These are phyloP conservation scores for Elegia similella DNA, from an alignment of 2,888 invertebrate species.

Conservation along the genomic window DNA sequence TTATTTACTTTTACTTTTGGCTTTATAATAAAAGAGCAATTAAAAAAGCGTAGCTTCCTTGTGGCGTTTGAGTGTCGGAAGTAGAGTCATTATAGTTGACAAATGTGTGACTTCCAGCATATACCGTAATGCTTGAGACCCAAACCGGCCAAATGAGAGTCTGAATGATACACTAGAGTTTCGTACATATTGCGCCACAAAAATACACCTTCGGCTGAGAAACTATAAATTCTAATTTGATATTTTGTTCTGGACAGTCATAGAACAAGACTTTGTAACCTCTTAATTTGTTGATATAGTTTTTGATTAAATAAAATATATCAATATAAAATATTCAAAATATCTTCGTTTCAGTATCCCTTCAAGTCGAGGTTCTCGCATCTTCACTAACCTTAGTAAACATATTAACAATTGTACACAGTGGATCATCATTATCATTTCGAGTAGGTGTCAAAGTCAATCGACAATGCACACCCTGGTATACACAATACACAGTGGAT, in stretches of 20 bases:
- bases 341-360: constrained; percentile 17
- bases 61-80: constrained; percentile 32
- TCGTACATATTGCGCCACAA: no score
- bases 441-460: no score
- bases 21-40: constrained; percentile 27
- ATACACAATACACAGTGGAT: constrained; percentile 20
- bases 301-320: no score
- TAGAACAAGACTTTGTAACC: no score
- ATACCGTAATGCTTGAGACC: constrained; percentile 25
- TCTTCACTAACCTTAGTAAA: constrained; percentile 31
- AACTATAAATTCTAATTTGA: no score
- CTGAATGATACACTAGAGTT: background rate
- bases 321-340: no score
- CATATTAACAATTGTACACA: constrained; percentile 24
- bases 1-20: constrained; percentile 25
- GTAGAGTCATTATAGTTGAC: constrained; percentile 34
- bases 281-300: no score
- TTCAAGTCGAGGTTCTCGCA: constrained; percentile 24
- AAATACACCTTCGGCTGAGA: no score
- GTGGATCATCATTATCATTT: constrained; percentile 9
- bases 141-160: background rate
- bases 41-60: constrained; percentile 29
- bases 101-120: constrained; percentile 39
- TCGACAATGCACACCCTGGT: no score
- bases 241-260: no score